Percentiles rank a stretch among this genome's conserved stretches.
phyloP scores from a whole-genome alignment of 2,797 vertebrate species.

The Poeciliopsis paucimaculata region DNA sequence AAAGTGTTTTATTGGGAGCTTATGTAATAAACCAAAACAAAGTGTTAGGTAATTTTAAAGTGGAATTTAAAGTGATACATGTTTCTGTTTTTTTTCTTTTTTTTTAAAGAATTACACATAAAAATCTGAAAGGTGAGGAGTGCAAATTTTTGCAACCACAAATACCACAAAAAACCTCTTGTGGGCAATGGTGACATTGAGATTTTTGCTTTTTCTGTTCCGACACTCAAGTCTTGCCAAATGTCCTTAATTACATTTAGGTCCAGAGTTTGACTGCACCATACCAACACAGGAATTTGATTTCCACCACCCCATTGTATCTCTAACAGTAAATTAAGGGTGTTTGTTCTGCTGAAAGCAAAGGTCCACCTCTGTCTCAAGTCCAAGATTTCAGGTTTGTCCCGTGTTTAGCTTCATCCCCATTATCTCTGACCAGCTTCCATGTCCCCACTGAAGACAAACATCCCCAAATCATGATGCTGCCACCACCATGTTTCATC shows the following conservation, averaged over 20 bases:
- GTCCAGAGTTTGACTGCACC: not conserved
- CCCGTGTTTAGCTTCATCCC: too few relatives aligned
- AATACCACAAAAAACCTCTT: not conserved
- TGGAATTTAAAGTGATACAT: not conserved
- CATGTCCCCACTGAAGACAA: too few relatives aligned
- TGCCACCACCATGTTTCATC: too few relatives aligned
- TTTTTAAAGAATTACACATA: not conserved
- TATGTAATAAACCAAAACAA: not conserved
- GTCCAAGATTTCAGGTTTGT: too few relatives aligned
- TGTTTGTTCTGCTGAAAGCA: not conserved
- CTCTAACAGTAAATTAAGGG: not conserved
- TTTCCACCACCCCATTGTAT: not conserved
- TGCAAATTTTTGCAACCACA: not conserved
- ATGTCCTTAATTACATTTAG: not conserved
- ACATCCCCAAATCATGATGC: too few relatives aligned
- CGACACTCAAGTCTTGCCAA: not conserved
- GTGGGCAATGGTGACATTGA: not conserved
- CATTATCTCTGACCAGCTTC: too few relatives aligned
- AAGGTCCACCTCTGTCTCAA: not conserved
- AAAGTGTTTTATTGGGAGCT: not conserved
- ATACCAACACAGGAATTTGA: not conserved
- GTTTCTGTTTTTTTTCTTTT: not conserved
- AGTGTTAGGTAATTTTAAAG: not conserved
- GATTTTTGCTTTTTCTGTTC: not conserved
- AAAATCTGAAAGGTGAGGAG: not conserved